Conservation (phyloP, 1,140 invertebrate species). For the Dinoponera quadriceps region DNA sequence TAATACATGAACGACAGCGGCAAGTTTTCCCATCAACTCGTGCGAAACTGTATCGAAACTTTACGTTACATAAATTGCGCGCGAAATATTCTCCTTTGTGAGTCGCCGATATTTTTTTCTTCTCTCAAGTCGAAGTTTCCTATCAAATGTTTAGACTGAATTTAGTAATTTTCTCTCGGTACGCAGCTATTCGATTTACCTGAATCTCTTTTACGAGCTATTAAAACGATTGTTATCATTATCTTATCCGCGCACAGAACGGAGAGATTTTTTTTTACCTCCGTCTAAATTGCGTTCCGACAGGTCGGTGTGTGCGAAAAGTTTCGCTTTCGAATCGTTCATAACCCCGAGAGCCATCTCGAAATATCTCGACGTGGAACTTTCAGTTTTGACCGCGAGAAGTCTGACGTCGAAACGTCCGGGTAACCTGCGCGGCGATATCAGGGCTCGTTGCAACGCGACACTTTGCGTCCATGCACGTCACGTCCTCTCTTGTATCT, state of each 20-base stretch:
- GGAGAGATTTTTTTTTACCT: not conserved
- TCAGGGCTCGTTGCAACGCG: not conserved
- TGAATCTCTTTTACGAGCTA: no score
- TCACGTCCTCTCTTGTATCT: no score
- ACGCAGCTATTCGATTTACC: not conserved
- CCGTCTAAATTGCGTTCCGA: not conserved
- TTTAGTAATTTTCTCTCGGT: not conserved
- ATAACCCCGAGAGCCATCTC: not conserved
- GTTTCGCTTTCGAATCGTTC: not conserved
- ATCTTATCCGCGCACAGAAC: not conserved
- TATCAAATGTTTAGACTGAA: not conserved
- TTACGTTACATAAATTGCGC: constrained; percentile 8
- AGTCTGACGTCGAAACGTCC: not conserved
- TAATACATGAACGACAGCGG: constrained; percentile 1
- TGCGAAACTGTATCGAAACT: constrained; percentile 33
- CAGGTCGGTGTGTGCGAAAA: not conserved
- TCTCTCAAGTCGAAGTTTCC: not conserved
- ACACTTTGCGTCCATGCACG: not conserved
- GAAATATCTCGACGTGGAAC: not conserved
- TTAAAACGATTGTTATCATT: not conserved
- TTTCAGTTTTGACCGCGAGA: not conserved
- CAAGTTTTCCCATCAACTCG: constrained; percentile 50
- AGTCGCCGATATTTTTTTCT: not conserved
- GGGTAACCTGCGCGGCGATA: not conserved
- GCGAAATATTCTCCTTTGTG: constrained; percentile 21